These are phyloP conservation scores for Vireo altiloquus DNA, from an alignment of 2,113 vertebrate genomes.

Conservation along the genomic window DNA sequence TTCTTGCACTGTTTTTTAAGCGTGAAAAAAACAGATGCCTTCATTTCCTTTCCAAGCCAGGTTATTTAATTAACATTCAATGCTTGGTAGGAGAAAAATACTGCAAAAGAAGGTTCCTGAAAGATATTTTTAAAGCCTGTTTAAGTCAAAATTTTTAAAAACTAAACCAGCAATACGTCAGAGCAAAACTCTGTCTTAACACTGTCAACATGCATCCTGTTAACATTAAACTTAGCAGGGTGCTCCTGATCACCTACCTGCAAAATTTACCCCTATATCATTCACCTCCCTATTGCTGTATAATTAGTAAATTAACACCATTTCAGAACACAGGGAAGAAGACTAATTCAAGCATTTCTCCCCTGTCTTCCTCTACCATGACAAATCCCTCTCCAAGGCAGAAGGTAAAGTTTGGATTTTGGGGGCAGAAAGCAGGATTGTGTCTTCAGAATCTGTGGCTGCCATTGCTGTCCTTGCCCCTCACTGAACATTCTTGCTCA, in stretches of 20 bases:
- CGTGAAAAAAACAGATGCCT: constrained; percentile 22
- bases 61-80: not conserved
- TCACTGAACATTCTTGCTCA: not conserved
- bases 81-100: not conserved
- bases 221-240: not conserved
- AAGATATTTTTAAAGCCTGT: not conserved
- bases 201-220: not conserved
- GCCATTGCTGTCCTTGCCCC: not conserved
- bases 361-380: not conserved
- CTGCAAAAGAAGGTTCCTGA: not conserved
- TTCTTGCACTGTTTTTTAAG: not conserved
- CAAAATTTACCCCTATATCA: not conserved
- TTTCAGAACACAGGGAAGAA: not conserved
- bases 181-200: not conserved
- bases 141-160: not conserved
- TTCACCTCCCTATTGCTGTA: not conserved
- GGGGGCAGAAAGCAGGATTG: not conserved
- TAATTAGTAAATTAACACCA: not conserved
- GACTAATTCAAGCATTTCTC: not conserved
- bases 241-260: not conserved
- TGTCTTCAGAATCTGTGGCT: not conserved
- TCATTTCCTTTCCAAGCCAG: constrained; percentile 20
- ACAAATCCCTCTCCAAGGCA: not conserved
- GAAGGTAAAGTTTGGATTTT: not conserved
- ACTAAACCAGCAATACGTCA: not conserved